Conservation (phyloP, 2,888 invertebrate genomes). For the Hipparchia semele region DNA sequence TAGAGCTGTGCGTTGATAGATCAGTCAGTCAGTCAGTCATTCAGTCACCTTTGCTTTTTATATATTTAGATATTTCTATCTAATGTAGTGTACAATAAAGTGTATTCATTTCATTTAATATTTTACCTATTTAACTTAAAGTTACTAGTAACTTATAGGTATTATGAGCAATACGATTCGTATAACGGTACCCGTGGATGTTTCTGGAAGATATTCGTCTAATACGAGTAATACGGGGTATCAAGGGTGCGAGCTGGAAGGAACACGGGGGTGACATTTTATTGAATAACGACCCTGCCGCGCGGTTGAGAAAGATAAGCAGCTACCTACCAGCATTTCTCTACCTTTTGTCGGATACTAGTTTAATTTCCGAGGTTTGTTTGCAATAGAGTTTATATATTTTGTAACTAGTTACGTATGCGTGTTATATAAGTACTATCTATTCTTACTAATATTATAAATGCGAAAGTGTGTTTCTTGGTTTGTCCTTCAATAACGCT, state of each 20-base stretch:
- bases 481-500: too few species aligned
- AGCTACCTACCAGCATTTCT: slow-evolving; percentile 4
- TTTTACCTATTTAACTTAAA: neutral
- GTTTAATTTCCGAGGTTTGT: neutral
- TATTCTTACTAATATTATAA: too few species aligned
- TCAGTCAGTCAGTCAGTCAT: too few species aligned
- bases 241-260: slow-evolving; percentile 44
- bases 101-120: neutral
- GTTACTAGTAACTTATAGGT: neutral
- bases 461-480: too few species aligned
- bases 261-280: slow-evolving; percentile 57
- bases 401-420: too few species aligned
- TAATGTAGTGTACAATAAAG: too few species aligned
- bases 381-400: neutral
- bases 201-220: slow-evolving; percentile 41
- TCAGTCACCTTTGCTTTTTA: too few species aligned
- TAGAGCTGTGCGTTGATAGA: too few species aligned
- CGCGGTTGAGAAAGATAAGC: slow-evolving; percentile 60
- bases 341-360: slow-evolving; percentile 17
- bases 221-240: slow-evolving; percentile 33
- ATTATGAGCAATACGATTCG: slow-evolving; percentile 16
- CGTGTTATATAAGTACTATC: too few species aligned
- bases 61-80: too few species aligned
- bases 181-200: slow-evolving; percentile 29
- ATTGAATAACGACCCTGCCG: slow-evolving; percentile 69